Conservation (phyloP, 1,140 invertebrate species). For the Oryctes rhinoceros region DNA sequence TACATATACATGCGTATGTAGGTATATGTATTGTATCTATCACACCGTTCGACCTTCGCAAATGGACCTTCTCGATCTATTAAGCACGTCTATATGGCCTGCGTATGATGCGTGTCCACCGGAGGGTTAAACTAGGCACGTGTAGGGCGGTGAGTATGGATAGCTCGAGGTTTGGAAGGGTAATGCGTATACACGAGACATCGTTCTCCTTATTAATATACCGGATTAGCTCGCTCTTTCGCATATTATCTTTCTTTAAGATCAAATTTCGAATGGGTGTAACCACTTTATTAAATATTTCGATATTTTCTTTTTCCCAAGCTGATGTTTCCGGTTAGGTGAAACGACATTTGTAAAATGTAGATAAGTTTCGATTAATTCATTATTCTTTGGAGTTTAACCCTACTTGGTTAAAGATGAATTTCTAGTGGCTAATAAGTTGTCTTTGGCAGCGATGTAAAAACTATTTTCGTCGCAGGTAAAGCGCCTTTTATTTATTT, state of each 20-base stretch:
- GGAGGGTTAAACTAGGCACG: not conserved
- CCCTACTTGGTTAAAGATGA: too few relatives aligned
- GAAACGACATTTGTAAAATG: too few relatives aligned
- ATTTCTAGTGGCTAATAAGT: too few relatives aligned
- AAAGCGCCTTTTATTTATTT: too few relatives aligned
- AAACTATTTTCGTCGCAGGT: too few relatives aligned
- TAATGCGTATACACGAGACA: not conserved
- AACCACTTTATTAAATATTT: too few relatives aligned
- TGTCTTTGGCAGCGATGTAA: too few relatives aligned
- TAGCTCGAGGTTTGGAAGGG: not conserved
- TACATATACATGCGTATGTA: not conserved
- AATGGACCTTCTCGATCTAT: not conserved
- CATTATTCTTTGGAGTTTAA: too few relatives aligned
- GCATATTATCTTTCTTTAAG: not conserved
- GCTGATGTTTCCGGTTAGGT: too few relatives aligned
- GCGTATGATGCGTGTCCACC: not conserved
- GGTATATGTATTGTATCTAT: not conserved
- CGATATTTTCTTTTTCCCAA: too few relatives aligned
- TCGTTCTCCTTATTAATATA: constrained; percentile 19
- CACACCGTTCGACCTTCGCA: not conserved
- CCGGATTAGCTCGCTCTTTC: not conserved
- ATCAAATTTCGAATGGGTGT: too few relatives aligned
- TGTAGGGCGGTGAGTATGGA: not conserved
- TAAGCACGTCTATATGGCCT: not conserved
- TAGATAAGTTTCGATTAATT: too few relatives aligned